These are phyloP conservation scores for Argynnis bischoffii DNA, from an alignment of 2,888 invertebrate genomes.

Conservation along the genomic window DNA sequence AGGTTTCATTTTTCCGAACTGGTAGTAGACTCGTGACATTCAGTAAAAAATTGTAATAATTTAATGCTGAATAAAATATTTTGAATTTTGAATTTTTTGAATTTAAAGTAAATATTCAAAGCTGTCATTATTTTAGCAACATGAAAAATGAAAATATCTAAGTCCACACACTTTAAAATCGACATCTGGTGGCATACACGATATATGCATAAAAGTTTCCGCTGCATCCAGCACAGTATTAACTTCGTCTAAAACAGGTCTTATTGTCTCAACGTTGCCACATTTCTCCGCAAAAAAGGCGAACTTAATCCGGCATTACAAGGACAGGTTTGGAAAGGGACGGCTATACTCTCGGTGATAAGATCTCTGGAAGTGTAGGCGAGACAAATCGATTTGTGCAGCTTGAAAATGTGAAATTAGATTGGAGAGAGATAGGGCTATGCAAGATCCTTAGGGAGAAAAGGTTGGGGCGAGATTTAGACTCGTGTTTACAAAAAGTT, in stretches of 20 bases:
- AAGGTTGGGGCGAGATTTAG: slow-evolving; percentile 49
- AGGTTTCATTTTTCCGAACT: too few relatives aligned
- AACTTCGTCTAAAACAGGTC: slow-evolving; percentile 37
- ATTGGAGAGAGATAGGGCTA: slow-evolving; percentile 59
- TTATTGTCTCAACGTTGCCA: slow-evolving; percentile 48
- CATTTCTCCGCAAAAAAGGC: slow-evolving; percentile 60
- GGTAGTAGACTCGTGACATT: too few relatives aligned
- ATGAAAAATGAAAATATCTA: slow-evolving; percentile 13
- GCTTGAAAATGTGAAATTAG: slow-evolving; percentile 62
- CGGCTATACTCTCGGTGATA: slow-evolving; percentile 56
- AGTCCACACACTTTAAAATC: slow-evolving; percentile 23
- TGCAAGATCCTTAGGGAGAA: slow-evolving; percentile 50
- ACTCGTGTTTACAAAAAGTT: slow-evolving; percentile 54
- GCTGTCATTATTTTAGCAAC: background rate
- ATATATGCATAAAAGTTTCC: slow-evolving; percentile 36
- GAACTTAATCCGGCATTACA: slow-evolving; percentile 61
- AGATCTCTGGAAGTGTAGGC: slow-evolving; percentile 60
- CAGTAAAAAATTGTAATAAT: too few relatives aligned
- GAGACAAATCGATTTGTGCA: slow-evolving; percentile 71
- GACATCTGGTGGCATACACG: slow-evolving; percentile 30
- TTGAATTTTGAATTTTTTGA: too few relatives aligned
- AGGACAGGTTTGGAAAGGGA: slow-evolving; percentile 62
- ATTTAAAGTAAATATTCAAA: background rate
- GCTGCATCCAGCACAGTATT: slow-evolving; percentile 32
- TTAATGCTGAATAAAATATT: too few relatives aligned